Percentiles rank a stretch among this genome's conserved stretches.
Evolutionary conservation across 2,888 invertebrate genomes (phyloP).

Genomic region (Acanthosoma haemorrhoidale): DNA sequence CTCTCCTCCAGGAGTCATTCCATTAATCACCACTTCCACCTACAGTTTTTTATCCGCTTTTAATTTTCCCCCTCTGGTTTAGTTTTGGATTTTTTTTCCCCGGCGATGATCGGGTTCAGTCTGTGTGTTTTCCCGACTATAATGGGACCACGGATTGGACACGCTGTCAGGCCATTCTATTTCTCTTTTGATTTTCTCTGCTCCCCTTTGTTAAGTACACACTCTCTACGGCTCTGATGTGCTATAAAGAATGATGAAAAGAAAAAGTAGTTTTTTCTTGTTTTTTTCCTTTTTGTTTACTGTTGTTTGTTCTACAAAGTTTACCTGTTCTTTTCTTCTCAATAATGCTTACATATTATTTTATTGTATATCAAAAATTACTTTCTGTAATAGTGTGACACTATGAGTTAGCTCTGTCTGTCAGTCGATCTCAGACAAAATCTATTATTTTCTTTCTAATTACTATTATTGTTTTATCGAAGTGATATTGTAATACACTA

Average conservation of each 20-base stretch:
- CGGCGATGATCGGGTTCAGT: not conserved
- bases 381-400: no score
- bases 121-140: slow-evolving; percentile 23
- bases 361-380: not conserved
- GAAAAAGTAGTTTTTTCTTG: no score
- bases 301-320: slow-evolving; percentile 4
- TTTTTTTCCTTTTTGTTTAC: slow-evolving; percentile 3
- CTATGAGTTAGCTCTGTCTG: no score
- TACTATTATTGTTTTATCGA: no score
- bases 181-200: slow-evolving; percentile 10
- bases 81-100: not conserved
- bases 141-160: not conserved
- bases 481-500: no score
- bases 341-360: not conserved
- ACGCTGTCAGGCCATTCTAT: slow-evolving; percentile 4
- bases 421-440: no score
- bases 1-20: not conserved
- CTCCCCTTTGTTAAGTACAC: slow-evolving; percentile 13
- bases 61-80: slow-evolving; percentile 3
- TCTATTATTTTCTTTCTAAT: no score
- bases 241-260: not conserved
- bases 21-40: slow-evolving; percentile 18
- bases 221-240: not conserved
- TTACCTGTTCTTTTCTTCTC: slow-evolving; percentile 5
- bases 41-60: slow-evolving; percentile 20